Evolutionary conservation across 2,888 invertebrate genomes (phyloP), one percentile per base, ranked within the genome.

Genomic region (Stenodema calcarata): DNA sequence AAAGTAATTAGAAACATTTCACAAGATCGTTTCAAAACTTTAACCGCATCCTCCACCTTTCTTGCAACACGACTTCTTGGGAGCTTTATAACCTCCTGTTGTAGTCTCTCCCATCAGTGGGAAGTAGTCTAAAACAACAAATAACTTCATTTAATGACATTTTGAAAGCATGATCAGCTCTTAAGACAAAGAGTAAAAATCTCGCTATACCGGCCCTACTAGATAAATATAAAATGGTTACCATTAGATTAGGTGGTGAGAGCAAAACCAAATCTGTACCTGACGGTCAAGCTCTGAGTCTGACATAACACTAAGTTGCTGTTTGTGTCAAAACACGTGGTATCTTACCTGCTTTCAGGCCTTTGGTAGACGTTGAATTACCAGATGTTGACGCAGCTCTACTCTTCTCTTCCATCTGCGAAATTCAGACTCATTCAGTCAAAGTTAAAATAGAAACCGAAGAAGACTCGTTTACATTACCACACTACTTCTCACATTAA

Each of bases 21-120:
- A 2, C 2, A 54, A 9, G 23, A 23, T 54, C 11, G 4, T 6
- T 6, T 9, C 35, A 35, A 35, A 30, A 75, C 27, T 30, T 86
- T 54, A 86, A 54, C 86, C 86, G 41, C 86, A 86, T 27, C 86
- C 86, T 50, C 86, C 86, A 41, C 86, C 86, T 78, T 86, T 86
- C 28, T 86, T 86, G 42, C 86, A 86, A 62, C 86, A 86, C 1
- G 86, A 86, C 50, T 78, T 86, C 42, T 86, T 86, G 9, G 76
- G 86, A 0, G 86, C 62, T 35, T 27, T 54, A 62, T 86, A 86
- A n/a, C 78, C 54, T 35, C 62, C 41, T 18, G 54, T 62, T n/a
- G 78, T 44, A 14, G 84, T 42, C 35, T 86, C 35, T 35, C 86
- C 86, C 78, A 54, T 86, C 41, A 86, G 62, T 9, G 86, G 86